A percentile compares a stretch with the other conserved stretches of the same genome.
These are phyloP conservation scores for Etheostoma cragini DNA, from an alignment of 2,113 vertebrate genomes.

Conservation along the genomic window DNA sequence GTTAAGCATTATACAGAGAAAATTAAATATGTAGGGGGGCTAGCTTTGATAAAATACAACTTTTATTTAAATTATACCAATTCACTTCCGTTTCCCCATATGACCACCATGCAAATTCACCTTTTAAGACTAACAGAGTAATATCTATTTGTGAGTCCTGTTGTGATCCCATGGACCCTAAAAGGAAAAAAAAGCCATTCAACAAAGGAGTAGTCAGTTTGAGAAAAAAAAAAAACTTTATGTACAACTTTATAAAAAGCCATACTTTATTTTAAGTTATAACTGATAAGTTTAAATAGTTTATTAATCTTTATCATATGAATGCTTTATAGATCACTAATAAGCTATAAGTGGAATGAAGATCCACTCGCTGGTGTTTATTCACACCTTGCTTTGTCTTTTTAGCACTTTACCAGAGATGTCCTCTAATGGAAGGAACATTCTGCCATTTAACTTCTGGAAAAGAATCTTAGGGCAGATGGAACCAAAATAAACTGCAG, in stretches of 20 bases:
- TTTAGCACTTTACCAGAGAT: not conserved
- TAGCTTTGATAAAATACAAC: not conserved
- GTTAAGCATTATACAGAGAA: not conserved
- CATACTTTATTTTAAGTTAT: not conserved
- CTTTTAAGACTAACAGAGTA: not conserved
- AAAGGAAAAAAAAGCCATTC: not conserved
- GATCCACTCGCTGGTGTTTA: no score
- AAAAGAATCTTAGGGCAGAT: not conserved
- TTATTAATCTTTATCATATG: not conserved
- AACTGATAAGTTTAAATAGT: not conserved
- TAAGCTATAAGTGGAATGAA: not conserved
- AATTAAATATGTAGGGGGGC: not conserved
- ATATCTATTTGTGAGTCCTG: not conserved
- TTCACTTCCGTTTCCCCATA: not conserved
- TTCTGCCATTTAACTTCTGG: not conserved
- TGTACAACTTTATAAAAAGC: not conserved
- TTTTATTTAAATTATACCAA: constrained; percentile 3
- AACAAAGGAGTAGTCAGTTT: not conserved
- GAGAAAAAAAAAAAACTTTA: no score
- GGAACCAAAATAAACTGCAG: not conserved
- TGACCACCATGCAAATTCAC: not conserved
- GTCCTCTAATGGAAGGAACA: not conserved
- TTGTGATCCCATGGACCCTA: not conserved
- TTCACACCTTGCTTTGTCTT: no score
- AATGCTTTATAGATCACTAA: not conserved